Percentiles rank a stretch among this genome's conserved stretches.
phyloP scores from a whole-genome alignment of 2,797 vertebrate species.

The Myiotriccus ornatus region DNA sequence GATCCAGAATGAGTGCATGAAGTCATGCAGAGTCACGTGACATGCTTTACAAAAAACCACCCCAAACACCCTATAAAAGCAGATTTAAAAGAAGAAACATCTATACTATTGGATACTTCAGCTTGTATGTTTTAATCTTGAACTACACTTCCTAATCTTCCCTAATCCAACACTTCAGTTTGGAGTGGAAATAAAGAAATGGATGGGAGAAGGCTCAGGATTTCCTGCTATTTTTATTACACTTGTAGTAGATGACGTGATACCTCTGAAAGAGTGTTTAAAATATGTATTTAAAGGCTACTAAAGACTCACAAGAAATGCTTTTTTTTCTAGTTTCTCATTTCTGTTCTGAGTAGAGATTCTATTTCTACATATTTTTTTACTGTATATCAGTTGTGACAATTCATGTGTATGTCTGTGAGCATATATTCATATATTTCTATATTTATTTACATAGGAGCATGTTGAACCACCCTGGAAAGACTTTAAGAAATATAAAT shows the following conservation, averaged over 20 bases:
- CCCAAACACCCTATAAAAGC: fast-evolving
- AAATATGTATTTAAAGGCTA: background rate
- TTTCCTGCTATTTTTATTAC: background rate
- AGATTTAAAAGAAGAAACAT: background rate
- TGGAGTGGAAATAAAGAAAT: background rate
- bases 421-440: background rate
- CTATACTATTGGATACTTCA: background rate
- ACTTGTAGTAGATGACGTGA: background rate
- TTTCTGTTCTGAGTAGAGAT: background rate
- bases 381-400: background rate
- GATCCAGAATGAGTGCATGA: background rate
- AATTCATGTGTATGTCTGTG: background rate
- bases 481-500: background rate
- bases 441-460: background rate
- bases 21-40: background rate
- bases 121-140: background rate
- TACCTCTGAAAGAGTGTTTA: background rate
- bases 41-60: background rate
- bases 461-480: background rate
- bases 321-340: background rate
- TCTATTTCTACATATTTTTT: background rate
- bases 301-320: background rate
- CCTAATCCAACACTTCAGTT: background rate
- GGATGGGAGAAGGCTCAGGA: background rate
- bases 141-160: background rate